Conservation (phyloP, 1,140 invertebrate species). For the Camponotus floridanus region DNA sequence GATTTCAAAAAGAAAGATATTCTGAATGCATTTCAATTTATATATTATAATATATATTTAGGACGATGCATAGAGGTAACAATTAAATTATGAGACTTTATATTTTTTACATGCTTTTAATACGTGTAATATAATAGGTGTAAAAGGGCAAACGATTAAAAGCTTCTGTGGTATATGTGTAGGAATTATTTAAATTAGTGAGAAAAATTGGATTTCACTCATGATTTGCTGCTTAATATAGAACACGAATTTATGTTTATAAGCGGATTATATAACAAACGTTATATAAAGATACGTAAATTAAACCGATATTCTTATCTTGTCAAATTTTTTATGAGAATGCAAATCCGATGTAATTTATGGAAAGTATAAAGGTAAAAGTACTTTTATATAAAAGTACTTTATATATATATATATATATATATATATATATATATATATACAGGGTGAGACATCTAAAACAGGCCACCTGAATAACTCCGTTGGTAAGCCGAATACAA, state of each 20-base stretch:
- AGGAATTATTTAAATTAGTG: neutral
- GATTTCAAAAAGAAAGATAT: neutral
- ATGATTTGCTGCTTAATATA: neutral
- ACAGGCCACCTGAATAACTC: too few relatives aligned
- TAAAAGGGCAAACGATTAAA: slow-evolving; percentile 22
- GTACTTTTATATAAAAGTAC: neutral
- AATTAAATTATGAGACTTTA: slow-evolving; percentile 12
- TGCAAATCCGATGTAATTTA: neutral
- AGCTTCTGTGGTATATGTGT: neutral
- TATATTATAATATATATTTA: neutral
- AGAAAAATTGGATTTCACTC: neutral
- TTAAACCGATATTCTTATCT: slow-evolving; percentile 20
- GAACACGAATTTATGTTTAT: neutral
- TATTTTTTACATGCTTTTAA: neutral
- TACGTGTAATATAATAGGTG: neutral
- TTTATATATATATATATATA: too few relatives aligned
- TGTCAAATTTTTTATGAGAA: too few relatives aligned
- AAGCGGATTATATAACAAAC: too few relatives aligned
- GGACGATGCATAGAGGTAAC: neutral
- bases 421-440: too few relatives aligned
- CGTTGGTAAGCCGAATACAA: too few relatives aligned
- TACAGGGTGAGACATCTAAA: too few relatives aligned
- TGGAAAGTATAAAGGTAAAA: too few relatives aligned
- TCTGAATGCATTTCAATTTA: neutral
- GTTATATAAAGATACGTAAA: slow-evolving; percentile 1